Evolutionary conservation across 2,113 vertebrate genomes (phyloP), one percentile per base, ranked within the genome.

Genomic region (Oxyruncus cristatus): DNA sequence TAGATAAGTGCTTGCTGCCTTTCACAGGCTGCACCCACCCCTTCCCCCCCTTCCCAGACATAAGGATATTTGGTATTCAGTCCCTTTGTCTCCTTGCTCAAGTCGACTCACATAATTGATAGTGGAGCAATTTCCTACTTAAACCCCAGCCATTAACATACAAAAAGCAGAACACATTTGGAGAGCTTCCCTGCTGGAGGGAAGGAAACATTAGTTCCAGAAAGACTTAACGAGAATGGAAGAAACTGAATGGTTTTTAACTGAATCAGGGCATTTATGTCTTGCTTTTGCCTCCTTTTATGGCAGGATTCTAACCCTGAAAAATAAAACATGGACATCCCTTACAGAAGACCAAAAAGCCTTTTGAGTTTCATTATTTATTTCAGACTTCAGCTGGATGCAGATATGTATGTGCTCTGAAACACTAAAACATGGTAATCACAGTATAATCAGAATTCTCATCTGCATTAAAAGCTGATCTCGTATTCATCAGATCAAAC

Each of bases 381-480:
- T 87, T 94, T 88, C 68, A 76, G 80, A 73, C 39, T 75, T 83
- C 41, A 89, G 33, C 32, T 88, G 59, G 46, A 80, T 92, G 26
- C 42, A 74, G 55, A 70, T 47, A 41, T 7, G 58, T 17, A 53
- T 33, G 14, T 24, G 6, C 15, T 15, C 30, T 70, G 55, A 89
- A 91, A 92, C 83, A 79, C 35, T n/a, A 22, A 82, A 91, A 55
- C 44, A 21, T n/a, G 49, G 62, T 62, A 93, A 93, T 73, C 67
- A 83, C 67, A 41, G 90, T 13, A 46, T 88, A 94, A 93, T 95
- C 88, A 93, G 92, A 80, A 90, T 82, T 86, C 90, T 94, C 59
- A 88, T 83, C 88, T 93, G 90, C 72, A 77, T 96, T 91, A 92
- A 87, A 73, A 91, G 62, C 73, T 92, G 77, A 91, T 92, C 80